phyloP scores from a whole-genome alignment of 2,797 vertebrate genomes.

The Podarcis siculus region DNA sequence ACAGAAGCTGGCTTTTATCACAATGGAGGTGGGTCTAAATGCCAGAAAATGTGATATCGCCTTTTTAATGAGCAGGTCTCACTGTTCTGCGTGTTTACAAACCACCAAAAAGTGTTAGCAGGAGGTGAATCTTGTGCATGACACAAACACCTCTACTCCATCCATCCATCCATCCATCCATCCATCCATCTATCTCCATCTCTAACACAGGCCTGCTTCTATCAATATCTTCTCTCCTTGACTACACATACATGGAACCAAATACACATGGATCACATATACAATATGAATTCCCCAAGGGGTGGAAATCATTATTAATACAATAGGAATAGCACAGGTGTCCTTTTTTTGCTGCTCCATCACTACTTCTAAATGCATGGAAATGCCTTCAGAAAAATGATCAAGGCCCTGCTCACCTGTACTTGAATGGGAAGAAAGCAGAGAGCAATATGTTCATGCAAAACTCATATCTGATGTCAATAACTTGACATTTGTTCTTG shows the following conservation, averaged over 20 bases:
- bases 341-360: not conserved
- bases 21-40: slow-evolving; percentile 4
- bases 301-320: not conserved
- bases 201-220: not conserved
- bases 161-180: no score
- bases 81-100: not conserved
- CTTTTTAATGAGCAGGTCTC: not conserved
- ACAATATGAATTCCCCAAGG: not conserved
- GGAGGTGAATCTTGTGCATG: no score
- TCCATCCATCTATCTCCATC: no score
- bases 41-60: not conserved
- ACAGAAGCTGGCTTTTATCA: not conserved
- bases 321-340: not conserved
- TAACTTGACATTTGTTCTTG: not conserved
- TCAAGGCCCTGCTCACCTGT: not conserved
- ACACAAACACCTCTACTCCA: no score
- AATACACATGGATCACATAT: not conserved
- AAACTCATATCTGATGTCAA: not conserved
- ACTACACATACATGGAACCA: not conserved
- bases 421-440: not conserved
- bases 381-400: not conserved
- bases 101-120: not conserved
- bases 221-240: not conserved
- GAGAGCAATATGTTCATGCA: not conserved
- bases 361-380: not conserved